phyloP scores from a whole-genome alignment of 2,888 invertebrate genomes.

The Hypomecis atomaria region DNA sequence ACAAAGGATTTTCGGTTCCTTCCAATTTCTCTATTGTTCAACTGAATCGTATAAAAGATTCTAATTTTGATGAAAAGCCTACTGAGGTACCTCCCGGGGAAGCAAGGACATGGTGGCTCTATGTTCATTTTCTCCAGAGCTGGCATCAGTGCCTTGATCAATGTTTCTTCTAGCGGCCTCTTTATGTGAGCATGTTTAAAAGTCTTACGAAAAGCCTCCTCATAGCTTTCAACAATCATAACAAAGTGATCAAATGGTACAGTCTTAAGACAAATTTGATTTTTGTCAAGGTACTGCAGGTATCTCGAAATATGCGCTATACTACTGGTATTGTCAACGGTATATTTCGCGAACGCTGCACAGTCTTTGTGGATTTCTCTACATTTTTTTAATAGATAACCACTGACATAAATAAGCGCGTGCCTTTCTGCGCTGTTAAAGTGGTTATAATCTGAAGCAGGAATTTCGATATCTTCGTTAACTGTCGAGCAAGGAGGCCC shows the following conservation, averaged over 20 bases:
- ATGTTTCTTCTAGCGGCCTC: slow-evolving; percentile 3
- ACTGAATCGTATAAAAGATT: slow-evolving; percentile 16
- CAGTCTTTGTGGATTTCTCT: slow-evolving; percentile 15
- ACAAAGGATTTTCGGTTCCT: slow-evolving; percentile 11
- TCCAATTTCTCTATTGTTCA: slow-evolving; percentile 18
- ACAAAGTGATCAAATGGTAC: slow-evolving; percentile 23
- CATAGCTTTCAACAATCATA: slow-evolving; percentile 16
- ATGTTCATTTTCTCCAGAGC: neutral
- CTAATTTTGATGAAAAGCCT: slow-evolving; percentile 20
- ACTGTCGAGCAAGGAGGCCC: neutral
- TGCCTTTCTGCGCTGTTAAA: slow-evolving; percentile 20
- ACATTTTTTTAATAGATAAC: slow-evolving; percentile 24
- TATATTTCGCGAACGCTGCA: slow-evolving; percentile 10
- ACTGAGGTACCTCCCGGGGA: slow-evolving; percentile 11
- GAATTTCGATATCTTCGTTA: neutral
- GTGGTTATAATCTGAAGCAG: slow-evolving; percentile 2
- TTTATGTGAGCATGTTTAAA: slow-evolving; percentile 1
- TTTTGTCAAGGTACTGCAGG: slow-evolving; percentile 10
- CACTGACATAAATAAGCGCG: slow-evolving; percentile 16
- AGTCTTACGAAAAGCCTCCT: slow-evolving; percentile 4
- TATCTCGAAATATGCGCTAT: slow-evolving; percentile 16
- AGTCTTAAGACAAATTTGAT: slow-evolving; percentile 10
- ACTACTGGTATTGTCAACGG: neutral
- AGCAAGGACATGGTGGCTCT: slow-evolving; percentile 20
- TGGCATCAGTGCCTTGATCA: slow-evolving; percentile 1